These are phyloP conservation scores for Callaeas wilsoni DNA, from an alignment of 2,113 vertebrate genomes.

Conservation along the genomic window DNA sequence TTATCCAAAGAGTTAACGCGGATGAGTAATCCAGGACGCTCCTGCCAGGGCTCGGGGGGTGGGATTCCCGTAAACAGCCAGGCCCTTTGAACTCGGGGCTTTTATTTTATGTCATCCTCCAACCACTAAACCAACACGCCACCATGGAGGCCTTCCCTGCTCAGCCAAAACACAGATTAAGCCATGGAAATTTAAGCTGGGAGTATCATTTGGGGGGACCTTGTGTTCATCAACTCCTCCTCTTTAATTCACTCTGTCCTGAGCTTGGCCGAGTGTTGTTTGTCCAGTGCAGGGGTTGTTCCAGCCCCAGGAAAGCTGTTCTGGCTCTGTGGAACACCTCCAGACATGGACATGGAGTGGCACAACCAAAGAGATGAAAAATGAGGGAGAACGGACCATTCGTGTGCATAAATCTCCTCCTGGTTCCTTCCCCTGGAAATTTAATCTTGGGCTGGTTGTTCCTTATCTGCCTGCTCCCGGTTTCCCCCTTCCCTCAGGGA, in stretches of 20 bases:
- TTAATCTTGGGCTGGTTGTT: not conserved
- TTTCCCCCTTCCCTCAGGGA: not conserved
- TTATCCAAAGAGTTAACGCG: slow-evolving; percentile 65
- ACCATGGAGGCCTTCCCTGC: slow-evolving; percentile 43
- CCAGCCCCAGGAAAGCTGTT: not conserved
- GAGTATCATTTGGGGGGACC: slow-evolving; percentile 26
- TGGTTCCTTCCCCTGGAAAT: not conserved
- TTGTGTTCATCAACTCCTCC: not conserved
- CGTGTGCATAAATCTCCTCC: not conserved
- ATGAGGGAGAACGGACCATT: not conserved
- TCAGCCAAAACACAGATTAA: slow-evolving; percentile 54
- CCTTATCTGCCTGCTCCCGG: not conserved
- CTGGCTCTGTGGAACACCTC: not conserved
- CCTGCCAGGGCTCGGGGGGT: slow-evolving; percentile 66
- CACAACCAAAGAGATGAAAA: not conserved
- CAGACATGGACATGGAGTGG: not conserved
- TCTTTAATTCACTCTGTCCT: not conserved
- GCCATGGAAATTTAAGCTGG: slow-evolving; percentile 57
- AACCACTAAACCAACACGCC: slow-evolving; percentile 70
- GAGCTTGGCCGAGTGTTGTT: not conserved
- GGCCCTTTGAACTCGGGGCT: slow-evolving; percentile 70
- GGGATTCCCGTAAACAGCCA: slow-evolving; percentile 69
- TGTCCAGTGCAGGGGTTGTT: not conserved
- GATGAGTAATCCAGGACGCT: slow-evolving; percentile 60
- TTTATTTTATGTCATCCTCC: slow-evolving; percentile 71